Evolutionary conservation across 2,113 vertebrate species (phyloP).

Genomic region (Calyptommatus sinebrachiatus): DNA sequence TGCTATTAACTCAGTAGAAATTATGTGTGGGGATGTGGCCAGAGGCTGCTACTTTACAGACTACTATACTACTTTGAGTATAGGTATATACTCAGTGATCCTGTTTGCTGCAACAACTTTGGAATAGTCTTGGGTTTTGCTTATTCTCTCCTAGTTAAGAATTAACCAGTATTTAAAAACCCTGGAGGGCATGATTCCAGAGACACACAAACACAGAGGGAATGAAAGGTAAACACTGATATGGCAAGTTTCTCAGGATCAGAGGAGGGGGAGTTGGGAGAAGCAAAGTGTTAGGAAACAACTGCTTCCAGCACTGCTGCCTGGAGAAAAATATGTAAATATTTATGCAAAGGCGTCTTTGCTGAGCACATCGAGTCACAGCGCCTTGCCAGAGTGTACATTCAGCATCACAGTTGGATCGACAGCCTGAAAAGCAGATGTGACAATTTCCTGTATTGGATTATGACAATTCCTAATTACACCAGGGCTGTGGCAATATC

Average conservation of each 20-base stretch:
- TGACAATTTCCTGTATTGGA: constrained; percentile 77
- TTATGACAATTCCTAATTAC: constrained; percentile 76
- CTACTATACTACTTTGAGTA: no score
- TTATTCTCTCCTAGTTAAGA: neutral
- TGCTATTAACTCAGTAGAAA: no score
- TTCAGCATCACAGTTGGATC: constrained; percentile 61
- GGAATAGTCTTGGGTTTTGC: neutral
- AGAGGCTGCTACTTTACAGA: neutral
- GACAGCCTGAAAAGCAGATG: constrained; percentile 77
- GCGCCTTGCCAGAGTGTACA: constrained; percentile 47
- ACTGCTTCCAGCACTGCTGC: constrained; percentile 54
- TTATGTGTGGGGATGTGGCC: no score
- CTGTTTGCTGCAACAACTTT: neutral
- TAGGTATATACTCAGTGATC: neutral
- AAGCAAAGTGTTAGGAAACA: constrained; percentile 54
- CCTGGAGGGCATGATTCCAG: neutral
- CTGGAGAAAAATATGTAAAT: constrained; percentile 64
- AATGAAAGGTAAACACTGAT: constrained; percentile 1
- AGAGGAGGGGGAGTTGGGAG: constrained; percentile 34
- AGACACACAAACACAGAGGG: neutral
- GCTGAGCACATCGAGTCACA: constrained; percentile 55
- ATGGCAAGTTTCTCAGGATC: constrained; percentile 25
- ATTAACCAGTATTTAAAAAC: neutral
- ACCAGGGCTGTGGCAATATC: constrained; percentile 69
- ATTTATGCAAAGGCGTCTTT: constrained; percentile 65